Percentiles rank a stretch among this genome's conserved stretches.
Evolutionary conservation across 2,888 invertebrate species (phyloP).

Genomic region (Coleophora flavipennella): DNA sequence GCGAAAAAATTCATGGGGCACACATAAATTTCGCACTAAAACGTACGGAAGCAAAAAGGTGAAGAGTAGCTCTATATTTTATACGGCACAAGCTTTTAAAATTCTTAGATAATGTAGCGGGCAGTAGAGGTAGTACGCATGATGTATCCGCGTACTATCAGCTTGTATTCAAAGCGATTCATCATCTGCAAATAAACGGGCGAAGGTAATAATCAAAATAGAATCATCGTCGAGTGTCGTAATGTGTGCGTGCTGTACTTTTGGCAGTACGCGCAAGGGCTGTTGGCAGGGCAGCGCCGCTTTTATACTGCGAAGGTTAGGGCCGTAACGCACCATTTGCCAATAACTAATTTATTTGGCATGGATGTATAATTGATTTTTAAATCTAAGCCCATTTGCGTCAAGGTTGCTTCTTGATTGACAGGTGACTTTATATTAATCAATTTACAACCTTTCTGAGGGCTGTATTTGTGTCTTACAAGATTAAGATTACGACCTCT

Average conservation of each 20-base stretch:
- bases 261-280: constrained; percentile 39
- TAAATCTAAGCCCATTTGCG: too few relatives aligned
- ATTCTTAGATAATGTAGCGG: constrained; percentile 64
- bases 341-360: background rate
- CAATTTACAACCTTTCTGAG: too few relatives aligned
- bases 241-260: constrained; percentile 31
- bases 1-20: too few relatives aligned
- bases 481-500: too few relatives aligned
- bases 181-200: constrained; percentile 67
- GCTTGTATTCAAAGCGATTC: constrained; percentile 49
- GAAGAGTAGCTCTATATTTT: constrained; percentile 19
- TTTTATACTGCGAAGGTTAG: constrained; percentile 10
- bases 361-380: background rate
- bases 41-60: constrained; percentile 12
- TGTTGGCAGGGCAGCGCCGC: constrained; percentile 8
- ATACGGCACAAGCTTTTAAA: constrained; percentile 59
- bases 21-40: constrained; percentile 4
- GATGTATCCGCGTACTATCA: constrained; percentile 26
- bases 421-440: too few relatives aligned
- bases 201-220: constrained; percentile 72
- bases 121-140: constrained; percentile 26
- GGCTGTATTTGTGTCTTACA: too few relatives aligned
- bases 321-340: constrained; percentile 1
- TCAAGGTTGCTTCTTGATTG: too few relatives aligned
- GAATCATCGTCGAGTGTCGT: constrained; percentile 62